Base-by-base conservation (phyloP, 2,113 vertebrate genomes). In the Echinops telfairi region DNA sequence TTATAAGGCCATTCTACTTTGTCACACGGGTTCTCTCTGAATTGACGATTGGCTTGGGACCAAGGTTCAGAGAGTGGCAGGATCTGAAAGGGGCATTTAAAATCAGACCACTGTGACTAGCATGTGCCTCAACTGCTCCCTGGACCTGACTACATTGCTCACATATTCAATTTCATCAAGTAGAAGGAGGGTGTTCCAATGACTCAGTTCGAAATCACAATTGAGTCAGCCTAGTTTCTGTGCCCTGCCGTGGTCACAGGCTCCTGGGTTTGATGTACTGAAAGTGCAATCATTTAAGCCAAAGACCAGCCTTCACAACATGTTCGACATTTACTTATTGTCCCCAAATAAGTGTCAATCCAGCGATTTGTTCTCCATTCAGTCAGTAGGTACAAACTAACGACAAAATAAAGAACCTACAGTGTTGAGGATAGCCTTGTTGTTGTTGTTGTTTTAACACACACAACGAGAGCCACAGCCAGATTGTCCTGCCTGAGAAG, bases 331-430 rank as follows among this genome's bases (percentile, higher is more conserved):
- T 47, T 91, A 68, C 83, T 83, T 11, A 40, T 64, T 43, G 29
- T 95, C 88, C 68, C 62, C 53, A 75, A 95, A 77, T 40, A 88
- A 94, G 82, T 70, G 31, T 36, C 57, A 97, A 86, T 75, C 73
- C 64, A 62, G 38, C 91, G 57, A 89, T 88, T 86, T 85, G 17
- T 33, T 73, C 93, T 75, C 93, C 85, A 70, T 47, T 86, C 78
- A n/a, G 58, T 47, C 57, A 84, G 33, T 3, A 25, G 77, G 17
- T 79, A 7, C 1, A 85, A 86, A 23, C 43, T 85, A 4, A 47
- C 57, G 85, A 83, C 17, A n/a, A 88, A 83, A 70, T 27, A 81
- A 92, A 78, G 31, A 75, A 6, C 6, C 47, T 25, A 33, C 20
- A 81, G 66, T 75, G 4, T 90, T 90, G 31, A 66, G 73, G 88